phyloP scores from a whole-genome alignment of 53 echinoderm and acorn worm genomes.

The Patiria pectinifera region DNA sequence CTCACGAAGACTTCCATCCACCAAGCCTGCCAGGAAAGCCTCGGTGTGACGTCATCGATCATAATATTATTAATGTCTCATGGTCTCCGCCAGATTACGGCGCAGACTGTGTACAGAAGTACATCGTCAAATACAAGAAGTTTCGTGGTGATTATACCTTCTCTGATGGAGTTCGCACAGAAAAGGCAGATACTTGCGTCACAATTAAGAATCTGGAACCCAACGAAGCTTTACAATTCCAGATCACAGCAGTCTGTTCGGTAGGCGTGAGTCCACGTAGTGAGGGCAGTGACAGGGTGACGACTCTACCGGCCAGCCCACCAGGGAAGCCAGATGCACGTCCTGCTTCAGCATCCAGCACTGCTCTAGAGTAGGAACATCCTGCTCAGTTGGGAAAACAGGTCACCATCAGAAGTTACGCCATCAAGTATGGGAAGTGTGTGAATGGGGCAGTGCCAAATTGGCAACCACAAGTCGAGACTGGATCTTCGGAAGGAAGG shows the following conservation, averaged over 20 bases:
- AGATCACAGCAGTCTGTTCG: slow-evolving; percentile 44
- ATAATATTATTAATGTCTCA: slow-evolving; percentile 25
- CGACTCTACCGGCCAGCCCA: slow-evolving; percentile 58
- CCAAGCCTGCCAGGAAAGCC: slow-evolving; percentile 53
- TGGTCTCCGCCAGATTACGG: slow-evolving; percentile 68
- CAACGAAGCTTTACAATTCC: slow-evolving; percentile 10
- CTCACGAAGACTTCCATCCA: slow-evolving; percentile 59
- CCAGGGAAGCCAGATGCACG: slow-evolving; percentile 37
- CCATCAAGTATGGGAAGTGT: background rate
- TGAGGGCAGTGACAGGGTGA: background rate
- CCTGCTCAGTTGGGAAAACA: slow-evolving; percentile 48
- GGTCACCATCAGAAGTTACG: slow-evolving; percentile 25
- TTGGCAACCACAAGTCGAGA: background rate
- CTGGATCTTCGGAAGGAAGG: background rate
- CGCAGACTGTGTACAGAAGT: background rate
- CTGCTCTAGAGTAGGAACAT: slow-evolving; percentile 50
- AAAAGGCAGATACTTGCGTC: background rate
- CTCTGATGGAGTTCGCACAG: background rate
- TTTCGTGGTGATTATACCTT: background rate
- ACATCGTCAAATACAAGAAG: slow-evolving; percentile 49
- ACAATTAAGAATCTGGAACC: slow-evolving; percentile 38
- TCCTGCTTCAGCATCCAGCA: slow-evolving; percentile 21
- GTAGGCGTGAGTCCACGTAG: slow-evolving; percentile 47
- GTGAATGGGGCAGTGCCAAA: background rate
- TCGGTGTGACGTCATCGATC: background rate